Conservation (phyloP, 2,797 vertebrate genomes). For the Megalops cyprinoides region DNA sequence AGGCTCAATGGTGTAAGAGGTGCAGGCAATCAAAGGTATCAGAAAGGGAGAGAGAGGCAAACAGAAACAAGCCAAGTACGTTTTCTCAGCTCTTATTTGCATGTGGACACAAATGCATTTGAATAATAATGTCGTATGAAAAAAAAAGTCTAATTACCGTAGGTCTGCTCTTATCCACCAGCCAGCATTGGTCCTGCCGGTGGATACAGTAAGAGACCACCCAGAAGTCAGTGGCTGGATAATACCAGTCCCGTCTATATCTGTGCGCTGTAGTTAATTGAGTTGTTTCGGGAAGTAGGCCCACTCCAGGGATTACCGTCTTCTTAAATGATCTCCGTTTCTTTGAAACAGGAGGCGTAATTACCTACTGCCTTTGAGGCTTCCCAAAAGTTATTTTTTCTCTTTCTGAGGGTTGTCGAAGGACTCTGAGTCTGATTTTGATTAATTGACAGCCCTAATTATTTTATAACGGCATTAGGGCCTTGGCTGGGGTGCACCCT, state of each 20-base stretch:
- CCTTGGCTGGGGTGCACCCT: neutral
- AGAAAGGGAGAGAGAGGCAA: neutral
- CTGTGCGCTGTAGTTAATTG: neutral
- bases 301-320: neutral
- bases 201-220: neutral
- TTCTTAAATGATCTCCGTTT: neutral
- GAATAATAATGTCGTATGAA: neutral
- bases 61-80: neutral
- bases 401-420: neutral
- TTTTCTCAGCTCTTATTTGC: neutral
- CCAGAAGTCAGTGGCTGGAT: neutral
- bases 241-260: neutral
- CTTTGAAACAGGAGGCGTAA: neutral
- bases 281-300: neutral
- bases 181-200: neutral
- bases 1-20: neutral
- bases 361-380: neutral
- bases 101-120: neutral
- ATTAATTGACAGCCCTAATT: conserved; percentile 5
- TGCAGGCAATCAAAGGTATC: neutral
- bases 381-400: neutral
- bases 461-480: neutral
- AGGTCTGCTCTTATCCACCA: neutral
- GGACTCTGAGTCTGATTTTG: neutral
- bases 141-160: neutral